Percentiles rank a stretch among this genome's conserved stretches.
phyloP scores from a whole-genome alignment of 2,888 invertebrate species.

The Heliconius ismenius region DNA sequence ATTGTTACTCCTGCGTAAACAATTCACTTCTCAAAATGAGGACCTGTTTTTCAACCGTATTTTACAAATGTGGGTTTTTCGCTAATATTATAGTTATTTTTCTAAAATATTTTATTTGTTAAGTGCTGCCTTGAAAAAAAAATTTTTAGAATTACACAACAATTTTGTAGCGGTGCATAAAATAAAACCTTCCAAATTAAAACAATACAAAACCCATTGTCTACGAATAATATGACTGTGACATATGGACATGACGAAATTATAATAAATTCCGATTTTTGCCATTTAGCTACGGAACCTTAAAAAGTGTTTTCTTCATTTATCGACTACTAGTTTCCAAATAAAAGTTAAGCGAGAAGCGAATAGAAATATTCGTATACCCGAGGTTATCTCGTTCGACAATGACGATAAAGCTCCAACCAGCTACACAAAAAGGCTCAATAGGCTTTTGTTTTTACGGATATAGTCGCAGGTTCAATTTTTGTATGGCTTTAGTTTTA shows the following conservation, averaged over 20 bases:
- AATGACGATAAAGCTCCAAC: background rate
- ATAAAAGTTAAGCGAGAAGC: background rate
- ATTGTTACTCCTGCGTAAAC: constrained; percentile 20
- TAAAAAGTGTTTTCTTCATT: too few species aligned
- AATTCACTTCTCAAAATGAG: constrained; percentile 14
- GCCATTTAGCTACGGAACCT: too few species aligned
- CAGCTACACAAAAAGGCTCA: background rate
- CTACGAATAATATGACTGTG: too few species aligned
- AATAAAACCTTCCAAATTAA: too few species aligned
- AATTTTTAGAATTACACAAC: too few species aligned
- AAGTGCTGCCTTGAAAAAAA: too few species aligned
- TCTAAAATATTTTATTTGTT: too few species aligned
- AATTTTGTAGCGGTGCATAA: too few species aligned
- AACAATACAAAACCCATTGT: too few species aligned
- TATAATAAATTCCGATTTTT: too few species aligned
- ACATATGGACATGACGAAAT: too few species aligned
- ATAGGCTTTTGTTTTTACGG: background rate
- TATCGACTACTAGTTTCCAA: background rate
- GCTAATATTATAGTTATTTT: background rate
- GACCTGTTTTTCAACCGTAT: constrained; percentile 6
- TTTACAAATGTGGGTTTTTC: background rate
- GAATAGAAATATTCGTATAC: too few species aligned
- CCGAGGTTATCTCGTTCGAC: background rate
- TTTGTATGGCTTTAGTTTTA: background rate
- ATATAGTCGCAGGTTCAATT: background rate